These are phyloP conservation scores for Chamaetylas fuelleborni DNA, from an alignment of 2,113 vertebrate species.

Conservation along the genomic window DNA sequence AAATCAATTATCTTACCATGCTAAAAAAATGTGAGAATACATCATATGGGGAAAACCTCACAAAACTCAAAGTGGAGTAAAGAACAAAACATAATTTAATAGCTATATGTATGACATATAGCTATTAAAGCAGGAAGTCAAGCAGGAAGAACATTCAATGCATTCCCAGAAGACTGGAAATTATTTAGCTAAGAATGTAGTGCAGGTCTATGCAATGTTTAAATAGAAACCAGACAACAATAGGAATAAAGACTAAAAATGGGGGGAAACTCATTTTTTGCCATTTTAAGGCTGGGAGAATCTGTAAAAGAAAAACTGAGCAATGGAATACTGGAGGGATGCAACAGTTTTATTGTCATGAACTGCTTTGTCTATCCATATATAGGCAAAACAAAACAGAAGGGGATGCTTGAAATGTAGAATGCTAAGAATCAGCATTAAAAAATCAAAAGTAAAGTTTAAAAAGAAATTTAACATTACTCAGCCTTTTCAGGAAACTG, in stretches of 20 bases:
- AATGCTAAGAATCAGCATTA: not conserved
- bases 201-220: not conserved
- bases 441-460: not conserved
- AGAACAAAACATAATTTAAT: not conserved
- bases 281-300: not conserved
- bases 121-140: not conserved
- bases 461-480: not conserved
- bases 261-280: not conserved
- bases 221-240: not conserved
- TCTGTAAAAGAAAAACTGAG: not conserved
- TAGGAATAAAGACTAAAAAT: not conserved
- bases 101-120: not conserved
- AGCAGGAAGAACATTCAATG: not conserved
- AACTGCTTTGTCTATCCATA: not conserved
- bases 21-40: not conserved
- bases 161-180: not conserved
- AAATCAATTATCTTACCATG: not conserved
- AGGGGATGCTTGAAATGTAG: not conserved
- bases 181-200: not conserved
- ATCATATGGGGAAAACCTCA: not conserved
- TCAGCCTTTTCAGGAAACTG: not conserved
- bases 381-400: not conserved
- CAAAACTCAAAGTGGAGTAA: not conserved
- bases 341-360: not conserved
- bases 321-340: not conserved